These are phyloP conservation scores for Noctua janthina DNA, from an alignment of 2,888 invertebrate genomes.

Conservation along the genomic window DNA sequence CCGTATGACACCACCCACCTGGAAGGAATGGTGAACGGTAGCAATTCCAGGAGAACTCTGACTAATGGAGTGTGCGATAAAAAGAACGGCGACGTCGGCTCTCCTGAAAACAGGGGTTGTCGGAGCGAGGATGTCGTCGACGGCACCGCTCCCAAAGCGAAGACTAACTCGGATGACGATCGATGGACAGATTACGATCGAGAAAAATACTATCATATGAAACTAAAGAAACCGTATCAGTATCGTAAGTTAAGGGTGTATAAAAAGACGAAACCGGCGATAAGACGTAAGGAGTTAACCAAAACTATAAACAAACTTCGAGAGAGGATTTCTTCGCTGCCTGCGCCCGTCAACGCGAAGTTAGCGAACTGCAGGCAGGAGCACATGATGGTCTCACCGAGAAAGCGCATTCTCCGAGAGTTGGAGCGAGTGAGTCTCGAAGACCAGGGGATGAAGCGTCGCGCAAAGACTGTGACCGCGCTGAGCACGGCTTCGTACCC, in stretches of 20 bases:
- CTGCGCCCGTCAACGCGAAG: slow-evolving; percentile 85
- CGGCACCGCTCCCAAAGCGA: slow-evolving; percentile 72
- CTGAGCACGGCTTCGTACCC: slow-evolving; percentile 83
- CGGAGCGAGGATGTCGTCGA: slow-evolving; percentile 80
- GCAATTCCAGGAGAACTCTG: slow-evolving; percentile 68
- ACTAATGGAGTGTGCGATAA: slow-evolving; percentile 80
- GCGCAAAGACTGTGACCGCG: slow-evolving; percentile 87
- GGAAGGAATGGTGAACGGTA: slow-evolving; percentile 75
- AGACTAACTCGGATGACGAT: slow-evolving; percentile 76
- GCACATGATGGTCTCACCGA: slow-evolving; percentile 93
- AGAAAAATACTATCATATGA: slow-evolving; percentile 87
- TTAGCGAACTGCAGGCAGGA: slow-evolving; percentile 86
- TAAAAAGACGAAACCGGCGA: slow-evolving; percentile 83
- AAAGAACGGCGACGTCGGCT: slow-evolving; percentile 79
- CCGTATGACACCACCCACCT: slow-evolving; percentile 89
- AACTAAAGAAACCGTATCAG: slow-evolving; percentile 89
- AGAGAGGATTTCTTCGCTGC: slow-evolving; percentile 82
- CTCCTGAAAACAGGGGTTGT: slow-evolving; percentile 72
- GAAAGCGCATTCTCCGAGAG: slow-evolving; percentile 95
- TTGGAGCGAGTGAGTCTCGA: slow-evolving; percentile 94
- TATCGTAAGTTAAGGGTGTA: slow-evolving; percentile 88
- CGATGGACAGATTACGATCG: slow-evolving; percentile 82
- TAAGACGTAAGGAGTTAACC: slow-evolving; percentile 80
- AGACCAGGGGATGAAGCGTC: slow-evolving; percentile 92
- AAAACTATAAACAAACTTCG: slow-evolving; percentile 82